phyloP scores from a whole-genome alignment of 2,113 vertebrate genomes.

The Thamnaconus septentrionalis region DNA sequence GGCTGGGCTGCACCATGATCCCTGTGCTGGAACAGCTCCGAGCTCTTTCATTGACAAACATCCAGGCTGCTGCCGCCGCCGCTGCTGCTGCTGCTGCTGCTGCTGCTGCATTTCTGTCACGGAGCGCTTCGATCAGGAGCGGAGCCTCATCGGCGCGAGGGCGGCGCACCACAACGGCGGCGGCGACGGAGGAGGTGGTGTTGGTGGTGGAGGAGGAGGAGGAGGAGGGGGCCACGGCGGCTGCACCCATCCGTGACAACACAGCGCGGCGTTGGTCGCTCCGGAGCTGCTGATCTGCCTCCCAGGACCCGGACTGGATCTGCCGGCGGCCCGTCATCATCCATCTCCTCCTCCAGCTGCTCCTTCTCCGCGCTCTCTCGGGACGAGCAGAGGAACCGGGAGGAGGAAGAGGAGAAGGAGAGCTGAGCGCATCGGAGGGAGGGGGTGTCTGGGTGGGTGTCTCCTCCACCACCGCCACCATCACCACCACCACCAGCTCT shows the following conservation, averaged over 20 bases:
- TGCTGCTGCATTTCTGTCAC: conserved; percentile 64
- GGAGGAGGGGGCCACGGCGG: conserved; percentile 16
- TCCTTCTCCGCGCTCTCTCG: conserved; percentile 26
- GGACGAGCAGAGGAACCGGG: conserved; percentile 37
- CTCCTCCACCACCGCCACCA: no score
- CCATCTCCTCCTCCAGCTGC: not conserved
- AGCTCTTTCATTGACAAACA: conserved; percentile 62
- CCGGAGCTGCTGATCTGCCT: conserved; percentile 60
- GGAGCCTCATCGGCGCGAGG: conserved; percentile 31
- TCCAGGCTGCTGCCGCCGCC: conserved; percentile 43
- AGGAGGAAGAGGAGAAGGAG: conserved; percentile 12
- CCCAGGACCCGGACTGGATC: conserved; percentile 33
- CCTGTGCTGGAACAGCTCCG: conserved; percentile 25
- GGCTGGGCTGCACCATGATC: conserved; percentile 59
- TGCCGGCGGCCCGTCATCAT: not conserved
- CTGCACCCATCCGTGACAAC: conserved; percentile 35
- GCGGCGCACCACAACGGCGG: conserved; percentile 25
- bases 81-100: conserved; percentile 50
- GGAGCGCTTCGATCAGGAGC: conserved; percentile 39
- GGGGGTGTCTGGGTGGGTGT: conserved; percentile 19
- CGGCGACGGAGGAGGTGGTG: no score
- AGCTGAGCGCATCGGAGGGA: not conserved
- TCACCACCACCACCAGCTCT: no score
- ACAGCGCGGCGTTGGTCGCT: conserved; percentile 19
- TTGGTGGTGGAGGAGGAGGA: no score